These are phyloP conservation scores for Hypolimnas misippus DNA, from an alignment of 2,888 invertebrate genomes.

Conservation along the genomic window DNA sequence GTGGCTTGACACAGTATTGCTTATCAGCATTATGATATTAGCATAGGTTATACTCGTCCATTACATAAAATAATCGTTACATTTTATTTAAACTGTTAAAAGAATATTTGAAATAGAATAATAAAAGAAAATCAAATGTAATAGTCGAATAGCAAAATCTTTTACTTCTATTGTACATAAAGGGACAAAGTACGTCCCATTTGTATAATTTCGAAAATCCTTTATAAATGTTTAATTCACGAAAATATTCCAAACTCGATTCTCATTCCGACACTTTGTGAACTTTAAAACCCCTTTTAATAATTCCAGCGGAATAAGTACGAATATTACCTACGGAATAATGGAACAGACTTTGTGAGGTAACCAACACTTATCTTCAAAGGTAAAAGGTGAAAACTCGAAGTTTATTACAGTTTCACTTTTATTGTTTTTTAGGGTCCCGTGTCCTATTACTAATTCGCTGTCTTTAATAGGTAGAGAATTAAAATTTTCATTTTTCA, in stretches of 20 bases:
- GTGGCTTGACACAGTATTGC: no score
- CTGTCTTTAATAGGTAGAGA: no score
- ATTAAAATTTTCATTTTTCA: no score
- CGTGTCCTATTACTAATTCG: no score
- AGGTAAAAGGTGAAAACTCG: neutral
- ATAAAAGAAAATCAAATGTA: neutral
- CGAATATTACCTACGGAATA: slow-evolving; percentile 7
- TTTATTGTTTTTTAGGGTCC: neutral
- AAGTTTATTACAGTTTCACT: neutral
- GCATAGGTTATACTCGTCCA: no score
- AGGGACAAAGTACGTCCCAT: neutral
- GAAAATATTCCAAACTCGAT: neutral
- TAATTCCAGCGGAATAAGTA: slow-evolving; percentile 18
- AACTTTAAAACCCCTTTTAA: slow-evolving; percentile 22
- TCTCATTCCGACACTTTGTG: neutral
- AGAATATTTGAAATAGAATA: no score
- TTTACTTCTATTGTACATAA: no score
- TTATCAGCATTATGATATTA: no score
- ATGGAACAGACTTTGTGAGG: neutral
- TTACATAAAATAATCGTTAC: no score
- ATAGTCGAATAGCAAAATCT: neutral
- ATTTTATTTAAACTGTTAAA: no score
- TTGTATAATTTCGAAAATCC: neutral
- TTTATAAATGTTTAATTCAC: slow-evolving; percentile 9
- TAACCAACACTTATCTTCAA: neutral